Evolutionary conservation across 1,140 invertebrate species (phyloP), one percentile per base, ranked within the genome.

Genomic region (Hesperophylax magnus): DNA sequence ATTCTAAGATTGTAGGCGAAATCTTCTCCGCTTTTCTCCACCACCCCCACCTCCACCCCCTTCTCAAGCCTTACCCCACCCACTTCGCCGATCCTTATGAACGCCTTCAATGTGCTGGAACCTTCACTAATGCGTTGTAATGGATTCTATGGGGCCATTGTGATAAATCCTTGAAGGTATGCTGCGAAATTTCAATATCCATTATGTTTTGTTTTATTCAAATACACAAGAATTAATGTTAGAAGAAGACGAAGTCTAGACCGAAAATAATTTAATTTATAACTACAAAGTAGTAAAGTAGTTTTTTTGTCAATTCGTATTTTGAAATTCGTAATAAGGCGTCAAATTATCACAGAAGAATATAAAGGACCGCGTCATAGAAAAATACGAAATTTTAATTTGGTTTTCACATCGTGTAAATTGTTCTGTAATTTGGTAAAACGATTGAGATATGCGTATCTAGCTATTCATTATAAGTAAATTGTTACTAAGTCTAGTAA

Each of bases 161-260:
- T 81, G 78, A 78, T 71, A 78, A 79, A 82, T 76, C 81, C 75
- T 31, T 39, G 78, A 74, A 82, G 81, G 81, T 82, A 78, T 77
- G 60, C 54, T 72, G 20, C 53, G 72, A 76, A 56, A 71, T 76
- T 77, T 76, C 74, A 72, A 54, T 72, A 72, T 72, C 24, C n/a
- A 67, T 67, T 17, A 67, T 34, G 27, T 34, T 27, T 27, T 31
- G 18, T 22, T 61, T 22, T 18, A 61, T 61, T 47, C 56, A 79
- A 79, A 80, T 60, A 80, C 56, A 58, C 56, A 47, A 47, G 56
- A 58, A 71, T 82, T n/a, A 75, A 78, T 75, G 67, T 15, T 7
- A 53, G 80, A 72, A 78, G 69, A 81, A 17, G 11, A 27, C 61
- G 20, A 8, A 22, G 63, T 67, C 63, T 67, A 67, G 63, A 67